A percentile compares a stretch with the other conserved stretches of the same genome.
Evolutionary conservation across 2,888 invertebrate species (phyloP).

Genomic region (Synanthedon formicaeformis): DNA sequence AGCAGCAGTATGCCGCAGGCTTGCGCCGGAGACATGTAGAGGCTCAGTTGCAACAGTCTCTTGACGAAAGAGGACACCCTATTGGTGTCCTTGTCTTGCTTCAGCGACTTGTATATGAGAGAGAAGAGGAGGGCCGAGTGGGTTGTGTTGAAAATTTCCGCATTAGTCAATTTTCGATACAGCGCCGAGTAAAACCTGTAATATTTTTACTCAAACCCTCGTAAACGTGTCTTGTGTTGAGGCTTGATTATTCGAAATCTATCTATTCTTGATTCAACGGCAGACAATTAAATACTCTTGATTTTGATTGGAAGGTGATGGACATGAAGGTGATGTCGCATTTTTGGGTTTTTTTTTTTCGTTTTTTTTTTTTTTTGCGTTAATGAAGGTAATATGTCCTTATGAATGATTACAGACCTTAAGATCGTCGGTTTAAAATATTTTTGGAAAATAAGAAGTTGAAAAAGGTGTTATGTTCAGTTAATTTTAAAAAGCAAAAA

Average conservation of each 20-base stretch:
- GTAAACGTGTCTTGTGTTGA: too few species aligned
- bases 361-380: too few species aligned
- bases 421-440: too few species aligned
- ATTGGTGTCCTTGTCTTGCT: constrained; percentile 78
- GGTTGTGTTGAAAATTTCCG: constrained; percentile 75
- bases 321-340: too few species aligned
- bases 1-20: constrained; percentile 86
- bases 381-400: too few species aligned
- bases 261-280: too few species aligned
- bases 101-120: constrained; percentile 86
- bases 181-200: constrained; percentile 86
- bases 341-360: too few species aligned
- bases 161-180: constrained; percentile 87
- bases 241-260: neutral
- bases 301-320: constrained; percentile 52
- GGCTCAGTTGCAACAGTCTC: constrained; percentile 67
- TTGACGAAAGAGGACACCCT: constrained; percentile 89
- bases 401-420: too few species aligned
- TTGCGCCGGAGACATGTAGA: constrained; percentile 80
- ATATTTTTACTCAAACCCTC: neutral
- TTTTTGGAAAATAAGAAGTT: too few species aligned
- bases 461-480: too few species aligned
- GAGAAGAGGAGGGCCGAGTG: constrained; percentile 86
- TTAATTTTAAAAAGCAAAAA: too few species aligned
- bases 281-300: too few species aligned